Evolutionary conservation across 2,888 invertebrate genomes (phyloP).

Genomic region (Geotrupes spiniger): DNA sequence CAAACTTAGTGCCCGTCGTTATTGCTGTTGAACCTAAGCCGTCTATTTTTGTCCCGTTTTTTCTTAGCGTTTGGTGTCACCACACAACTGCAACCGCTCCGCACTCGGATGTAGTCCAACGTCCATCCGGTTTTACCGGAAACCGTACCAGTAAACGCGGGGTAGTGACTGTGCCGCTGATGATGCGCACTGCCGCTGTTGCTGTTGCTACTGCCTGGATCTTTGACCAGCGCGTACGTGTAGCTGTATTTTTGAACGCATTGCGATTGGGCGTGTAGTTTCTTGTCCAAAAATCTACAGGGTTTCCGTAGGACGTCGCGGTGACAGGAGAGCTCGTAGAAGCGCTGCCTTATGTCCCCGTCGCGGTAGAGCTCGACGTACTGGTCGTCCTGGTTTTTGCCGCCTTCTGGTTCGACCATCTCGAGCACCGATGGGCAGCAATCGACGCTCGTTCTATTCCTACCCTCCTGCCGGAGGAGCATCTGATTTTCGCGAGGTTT

Average conservation of each 20-base stretch:
- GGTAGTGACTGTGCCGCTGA: constrained; percentile 44
- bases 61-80: constrained; percentile 60
- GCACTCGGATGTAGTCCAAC: constrained; percentile 77
- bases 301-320: constrained; percentile 67
- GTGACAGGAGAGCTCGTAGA: constrained; percentile 79
- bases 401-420: constrained; percentile 74
- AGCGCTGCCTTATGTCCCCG: constrained; percentile 65
- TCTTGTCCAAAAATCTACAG: constrained; percentile 69
- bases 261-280: constrained; percentile 61
- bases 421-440: constrained; percentile 80
- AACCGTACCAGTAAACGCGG: constrained; percentile 55
- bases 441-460: constrained; percentile 57
- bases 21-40: neutral
- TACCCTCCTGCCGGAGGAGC: constrained; percentile 51
- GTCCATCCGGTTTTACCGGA: constrained; percentile 58
- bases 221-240: constrained; percentile 78
- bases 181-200: constrained; percentile 35
- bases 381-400: constrained; percentile 68
- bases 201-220: constrained; percentile 47
- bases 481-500: constrained; percentile 64
- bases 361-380: constrained; percentile 74
- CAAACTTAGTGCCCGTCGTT: constrained; percentile 2
- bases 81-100: constrained; percentile 83
- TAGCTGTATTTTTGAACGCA: constrained; percentile 83
- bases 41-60: constrained; percentile 34